Conservation (phyloP, 1,140 invertebrate species). For the Brachionus koreanus region DNA sequence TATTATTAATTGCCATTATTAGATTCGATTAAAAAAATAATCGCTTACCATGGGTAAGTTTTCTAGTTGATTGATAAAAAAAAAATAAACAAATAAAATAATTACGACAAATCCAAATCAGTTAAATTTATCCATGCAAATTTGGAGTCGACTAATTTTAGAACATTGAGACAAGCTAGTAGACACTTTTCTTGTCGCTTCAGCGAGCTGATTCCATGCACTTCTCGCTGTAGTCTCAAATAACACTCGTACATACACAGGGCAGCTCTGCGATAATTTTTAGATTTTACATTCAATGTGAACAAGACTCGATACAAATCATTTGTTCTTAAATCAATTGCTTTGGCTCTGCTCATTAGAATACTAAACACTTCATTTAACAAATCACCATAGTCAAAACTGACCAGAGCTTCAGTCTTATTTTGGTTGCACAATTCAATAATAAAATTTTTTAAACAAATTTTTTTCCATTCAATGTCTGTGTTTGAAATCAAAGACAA, state of each 20-base stretch:
- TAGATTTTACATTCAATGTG: background rate
- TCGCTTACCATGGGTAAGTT: too few species aligned
- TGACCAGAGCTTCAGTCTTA: background rate
- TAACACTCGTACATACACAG: constrained; percentile 35
- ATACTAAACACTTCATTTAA: constrained; percentile 14
- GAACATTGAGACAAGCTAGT: constrained; percentile 21
- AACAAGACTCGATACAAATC: constrained; percentile 16
- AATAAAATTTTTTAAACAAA: constrained; percentile 39
- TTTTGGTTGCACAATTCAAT: constrained; percentile 42
- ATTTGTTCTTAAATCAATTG: constrained; percentile 14
- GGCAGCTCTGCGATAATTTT: constrained; percentile 28
- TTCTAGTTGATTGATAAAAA: too few species aligned
- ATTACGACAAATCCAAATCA: background rate
- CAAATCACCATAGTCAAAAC: constrained; percentile 34
- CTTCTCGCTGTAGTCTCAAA: background rate
- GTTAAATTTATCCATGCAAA: constrained; percentile 19
- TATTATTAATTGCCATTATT: too few species aligned
- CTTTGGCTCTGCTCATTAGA: constrained; percentile 6
- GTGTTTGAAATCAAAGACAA: constrained; percentile 2
- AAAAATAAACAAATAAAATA: background rate
- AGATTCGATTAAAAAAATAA: background rate
- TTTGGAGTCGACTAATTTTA: background rate
- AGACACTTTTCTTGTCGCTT: constrained; percentile 39
- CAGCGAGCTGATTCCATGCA: background rate
- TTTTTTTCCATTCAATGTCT: constrained; percentile 35